Conservation (phyloP, 2,888 invertebrate genomes). For the Pristionchus arcanus region DNA sequence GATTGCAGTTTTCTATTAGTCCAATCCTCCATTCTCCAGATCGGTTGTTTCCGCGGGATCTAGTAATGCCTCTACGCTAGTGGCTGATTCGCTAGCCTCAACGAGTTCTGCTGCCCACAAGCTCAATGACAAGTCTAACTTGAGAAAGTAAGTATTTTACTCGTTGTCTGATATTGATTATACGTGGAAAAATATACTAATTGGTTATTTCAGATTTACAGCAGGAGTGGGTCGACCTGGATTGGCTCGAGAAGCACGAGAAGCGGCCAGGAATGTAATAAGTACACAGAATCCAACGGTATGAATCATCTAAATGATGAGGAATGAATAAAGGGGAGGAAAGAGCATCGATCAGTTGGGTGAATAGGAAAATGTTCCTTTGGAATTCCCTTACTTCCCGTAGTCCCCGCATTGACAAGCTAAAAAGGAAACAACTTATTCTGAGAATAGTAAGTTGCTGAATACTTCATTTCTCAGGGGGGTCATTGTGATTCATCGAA, state of each 20-base stretch:
- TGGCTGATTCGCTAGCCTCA: conserved; percentile 66
- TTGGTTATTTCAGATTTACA: conserved; percentile 70
- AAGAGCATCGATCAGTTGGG: neutral
- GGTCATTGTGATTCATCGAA: neutral
- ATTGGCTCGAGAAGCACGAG: conserved; percentile 75
- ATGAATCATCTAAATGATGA: conserved; percentile 32
- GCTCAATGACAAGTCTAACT: conserved; percentile 58
- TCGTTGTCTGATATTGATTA: neutral
- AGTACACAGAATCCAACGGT: conserved; percentile 74
- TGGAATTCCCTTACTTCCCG: conserved; percentile 37
- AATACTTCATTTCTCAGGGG: neutral
- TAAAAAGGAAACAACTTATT: neutral
- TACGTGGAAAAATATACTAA: neutral
- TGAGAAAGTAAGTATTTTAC: conserved; percentile 44
- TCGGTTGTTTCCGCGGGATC: conserved; percentile 70
- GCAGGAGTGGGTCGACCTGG: conserved; percentile 76
- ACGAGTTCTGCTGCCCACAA: conserved; percentile 63
- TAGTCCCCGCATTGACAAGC: neutral
- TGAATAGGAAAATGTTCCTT: conserved; percentile 3
- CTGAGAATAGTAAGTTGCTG: neutral
- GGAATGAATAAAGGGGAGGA: neutral
- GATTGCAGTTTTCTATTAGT: neutral
- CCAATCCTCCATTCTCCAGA: neutral
- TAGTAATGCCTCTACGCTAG: conserved; percentile 67
- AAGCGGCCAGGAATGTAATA: conserved; percentile 74